Base-by-base conservation (phyloP, 2,113 vertebrate genomes). In the Acanthochromis polyacanthus region DNA sequence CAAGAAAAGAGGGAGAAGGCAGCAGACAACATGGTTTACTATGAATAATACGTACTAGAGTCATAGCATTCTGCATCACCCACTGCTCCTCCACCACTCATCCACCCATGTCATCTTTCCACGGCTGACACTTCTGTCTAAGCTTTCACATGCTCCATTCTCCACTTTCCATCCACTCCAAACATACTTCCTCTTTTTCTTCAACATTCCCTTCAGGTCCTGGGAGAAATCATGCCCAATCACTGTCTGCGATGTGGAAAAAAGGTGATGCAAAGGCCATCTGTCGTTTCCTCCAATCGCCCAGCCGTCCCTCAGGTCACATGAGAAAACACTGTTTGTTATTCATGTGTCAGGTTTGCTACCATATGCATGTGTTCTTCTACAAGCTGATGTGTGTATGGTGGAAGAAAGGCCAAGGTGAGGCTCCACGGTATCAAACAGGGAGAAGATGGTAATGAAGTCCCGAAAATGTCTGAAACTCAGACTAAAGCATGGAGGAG, bases 51-150 rank as follows among this genome's bases (percentile, higher is more conserved):
- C 45, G 51, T 40, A 53, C 72, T 53, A 55, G 28, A 69, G 53
- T 43, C 32, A 53, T 79, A 68, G 50, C 71, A 70, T 79, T 79
- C 59, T 72, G 66, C n/a, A 67, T 23, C 57, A 75, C 38, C 51
- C 32, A 52, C 65, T 20, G 46, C 19, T 40, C 56, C 46, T n/a
- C 19, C 19, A 48, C 43, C 38, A n/a, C 30, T 17, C 12, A 16
- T 23, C 22, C 48, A 38, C 19, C 12, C 70, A 48, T 43, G n/a
- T 30, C 71, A 40, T 57, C 63, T 69, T 55, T 53, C 48, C 53
- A 10, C 52, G 23, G 72, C 46, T 61, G 67, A 66, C 43, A 67
- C 50, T 36, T 55, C 71, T 62, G 62, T 65, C 50, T 6, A 5
- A 62, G 50, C 51, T 78, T 58, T 85, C 56, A 74, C 77, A 83